Percentiles rank a stretch among this genome's conserved stretches.
These are phyloP conservation scores for Ornithoptera priamus DNA, from an alignment of 2,888 invertebrate genomes.

Conservation along the genomic window DNA sequence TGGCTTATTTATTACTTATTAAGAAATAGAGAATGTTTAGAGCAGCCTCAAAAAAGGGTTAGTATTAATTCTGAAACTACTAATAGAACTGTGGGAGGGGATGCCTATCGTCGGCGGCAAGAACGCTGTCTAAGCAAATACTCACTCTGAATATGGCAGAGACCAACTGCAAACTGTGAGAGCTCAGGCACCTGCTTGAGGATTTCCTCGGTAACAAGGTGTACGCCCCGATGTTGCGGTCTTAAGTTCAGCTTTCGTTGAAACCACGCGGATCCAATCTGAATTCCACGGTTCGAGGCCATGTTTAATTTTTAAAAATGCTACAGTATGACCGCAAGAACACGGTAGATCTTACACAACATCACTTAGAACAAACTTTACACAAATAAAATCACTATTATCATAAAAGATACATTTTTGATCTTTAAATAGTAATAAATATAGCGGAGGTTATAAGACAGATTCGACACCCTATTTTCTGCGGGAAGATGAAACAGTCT, in stretches of 20 bases:
- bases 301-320: conserved; percentile 83
- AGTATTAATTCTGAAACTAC: neutral
- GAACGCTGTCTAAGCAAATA: conserved; percentile 58
- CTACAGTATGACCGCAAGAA: conserved; percentile 77
- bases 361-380: conserved; percentile 78
- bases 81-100: conserved; percentile 40
- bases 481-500: conserved; percentile 78
- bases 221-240: conserved; percentile 97
- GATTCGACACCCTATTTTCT: conserved; percentile 82
- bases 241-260: conserved; percentile 97
- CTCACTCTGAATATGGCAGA: conserved; percentile 98
- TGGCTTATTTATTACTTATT: neutral
- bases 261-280: conserved; percentile 98
- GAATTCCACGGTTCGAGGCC: conserved; percentile 95
- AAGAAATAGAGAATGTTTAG: neutral
- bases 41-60: neutral
- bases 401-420: conserved; percentile 84
- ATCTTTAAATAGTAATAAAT: conserved; percentile 78
- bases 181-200: conserved; percentile 96
- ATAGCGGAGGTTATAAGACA: conserved; percentile 78
- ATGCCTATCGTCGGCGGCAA: conserved; percentile 60
- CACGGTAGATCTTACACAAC: conserved; percentile 78
- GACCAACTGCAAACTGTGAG: conserved; percentile 95
- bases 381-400: conserved; percentile 83
- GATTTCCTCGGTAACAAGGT: conserved; percentile 98